Conservation (phyloP, 1,140 invertebrate genomes). For the Dreissena rostriformis region DNA sequence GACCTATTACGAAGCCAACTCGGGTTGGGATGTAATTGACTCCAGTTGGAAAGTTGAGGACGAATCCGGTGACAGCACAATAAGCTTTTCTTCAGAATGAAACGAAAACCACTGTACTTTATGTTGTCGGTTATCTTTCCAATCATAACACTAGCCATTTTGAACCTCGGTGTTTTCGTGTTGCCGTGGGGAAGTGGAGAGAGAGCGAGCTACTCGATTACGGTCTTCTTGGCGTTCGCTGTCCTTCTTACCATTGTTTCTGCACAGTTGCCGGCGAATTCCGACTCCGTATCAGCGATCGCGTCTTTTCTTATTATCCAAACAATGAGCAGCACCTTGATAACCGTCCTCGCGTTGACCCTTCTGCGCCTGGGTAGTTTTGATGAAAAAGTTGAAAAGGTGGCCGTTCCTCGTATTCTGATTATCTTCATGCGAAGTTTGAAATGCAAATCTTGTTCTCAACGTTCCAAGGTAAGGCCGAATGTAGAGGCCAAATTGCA, state of each 20-base stretch:
- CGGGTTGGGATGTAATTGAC: constrained; percentile 5
- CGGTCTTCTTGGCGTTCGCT: too few species aligned
- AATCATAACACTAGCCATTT: constrained; percentile 12
- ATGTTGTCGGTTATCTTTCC: constrained; percentile 31
- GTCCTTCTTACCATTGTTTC: too few species aligned
- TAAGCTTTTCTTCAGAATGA: not conserved
- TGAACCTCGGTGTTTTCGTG: constrained; percentile 19
- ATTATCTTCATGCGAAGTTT: too few species aligned
- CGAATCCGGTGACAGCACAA: not conserved
- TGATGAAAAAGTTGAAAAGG: too few species aligned
- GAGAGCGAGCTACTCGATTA: too few species aligned
- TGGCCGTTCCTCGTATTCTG: too few species aligned
- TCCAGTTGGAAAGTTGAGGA: not conserved
- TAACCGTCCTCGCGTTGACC: too few species aligned
- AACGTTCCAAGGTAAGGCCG: too few species aligned
- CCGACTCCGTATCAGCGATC: not conserved
- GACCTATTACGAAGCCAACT: not conserved
- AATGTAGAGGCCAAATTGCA: too few species aligned
- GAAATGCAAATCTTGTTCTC: too few species aligned
- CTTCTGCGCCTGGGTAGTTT: too few species aligned
- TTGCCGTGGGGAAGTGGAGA: not conserved
- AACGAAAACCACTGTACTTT: constrained; percentile 11
- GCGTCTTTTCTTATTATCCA: not conserved
- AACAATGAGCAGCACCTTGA: not conserved
- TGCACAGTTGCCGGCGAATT: not conserved